Conservation (phyloP, 37 sponge, comb jelly and placozoan genomes). For the Crambe crambe region DNA sequence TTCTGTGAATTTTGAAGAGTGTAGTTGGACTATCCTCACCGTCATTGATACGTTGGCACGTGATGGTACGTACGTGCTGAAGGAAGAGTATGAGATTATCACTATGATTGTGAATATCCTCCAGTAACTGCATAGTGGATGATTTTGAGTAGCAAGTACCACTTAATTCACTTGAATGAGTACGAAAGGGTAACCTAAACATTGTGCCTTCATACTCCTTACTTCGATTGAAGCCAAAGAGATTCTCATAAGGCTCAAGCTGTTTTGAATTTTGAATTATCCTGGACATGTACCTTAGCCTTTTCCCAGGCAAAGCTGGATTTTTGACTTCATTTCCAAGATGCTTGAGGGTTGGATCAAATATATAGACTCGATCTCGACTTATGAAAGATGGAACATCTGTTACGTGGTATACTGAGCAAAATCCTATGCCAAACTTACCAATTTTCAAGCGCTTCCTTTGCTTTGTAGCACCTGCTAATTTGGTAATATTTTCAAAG, state of each 20-base stretch:
- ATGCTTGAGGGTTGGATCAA: constrained; percentile 59
- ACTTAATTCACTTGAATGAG: constrained; percentile 49
- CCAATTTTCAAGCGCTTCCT: constrained; percentile 63
- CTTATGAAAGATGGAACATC: too few relatives aligned
- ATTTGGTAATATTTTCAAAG: constrained; percentile 73
- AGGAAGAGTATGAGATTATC: constrained; percentile 59
- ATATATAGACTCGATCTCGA: constrained; percentile 36
- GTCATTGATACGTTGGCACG: constrained; percentile 13
- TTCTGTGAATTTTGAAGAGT: too few relatives aligned
- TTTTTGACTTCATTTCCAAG: constrained; percentile 23
- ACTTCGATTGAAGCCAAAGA: constrained; percentile 34
- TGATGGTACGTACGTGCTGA: constrained; percentile 33
- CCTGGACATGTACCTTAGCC: constrained; percentile 4
- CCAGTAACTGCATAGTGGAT: neutral
- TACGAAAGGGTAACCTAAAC: constrained; percentile 77
- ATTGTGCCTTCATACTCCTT: constrained; percentile 49
- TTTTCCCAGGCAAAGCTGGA: constrained; percentile 48
- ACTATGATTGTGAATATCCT: neutral
- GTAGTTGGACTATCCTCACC: neutral
- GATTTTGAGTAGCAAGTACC: constrained; percentile 12
- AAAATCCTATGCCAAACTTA: too few relatives aligned
- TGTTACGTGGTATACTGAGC: too few relatives aligned
- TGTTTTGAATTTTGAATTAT: too few relatives aligned
- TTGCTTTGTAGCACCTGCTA: too few relatives aligned
- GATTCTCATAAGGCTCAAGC: constrained; percentile 44